Percentiles rank a stretch among this genome's conserved stretches.
Conservation (phyloP, 2,113 vertebrate species). For the Phrynosoma blainvillii region DNA sequence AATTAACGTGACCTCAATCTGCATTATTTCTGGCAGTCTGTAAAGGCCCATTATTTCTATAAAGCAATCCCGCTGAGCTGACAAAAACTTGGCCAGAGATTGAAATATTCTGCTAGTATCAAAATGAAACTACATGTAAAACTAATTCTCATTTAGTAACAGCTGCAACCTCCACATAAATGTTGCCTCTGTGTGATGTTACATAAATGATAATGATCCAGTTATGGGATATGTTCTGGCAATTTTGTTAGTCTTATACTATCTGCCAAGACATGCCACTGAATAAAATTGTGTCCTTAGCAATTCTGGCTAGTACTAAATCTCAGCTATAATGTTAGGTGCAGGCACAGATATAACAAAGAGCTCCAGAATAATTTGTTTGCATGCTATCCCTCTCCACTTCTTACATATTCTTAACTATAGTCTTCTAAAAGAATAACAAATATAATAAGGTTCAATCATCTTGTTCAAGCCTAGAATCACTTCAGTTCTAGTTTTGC, state of each 20-base stretch:
- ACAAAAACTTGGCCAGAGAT: constrained; percentile 1
- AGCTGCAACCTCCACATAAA: constrained; percentile 9
- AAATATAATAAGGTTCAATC: not conserved
- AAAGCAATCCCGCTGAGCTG: not conserved
- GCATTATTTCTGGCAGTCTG: too few species aligned
- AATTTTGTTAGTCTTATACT: constrained; percentile 35
- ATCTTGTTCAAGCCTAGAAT: not conserved
- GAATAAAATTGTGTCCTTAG: constrained; percentile 28
- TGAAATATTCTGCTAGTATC: constrained; percentile 17
- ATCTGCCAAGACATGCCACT: constrained; percentile 14
- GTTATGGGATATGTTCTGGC: not conserved
- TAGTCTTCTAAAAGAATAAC: not conserved
- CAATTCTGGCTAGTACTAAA: constrained; percentile 31
- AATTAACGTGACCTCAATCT: too few species aligned
- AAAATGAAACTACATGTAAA: constrained; percentile 2
- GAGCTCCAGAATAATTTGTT: constrained; percentile 46
- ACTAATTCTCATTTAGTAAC: not conserved
- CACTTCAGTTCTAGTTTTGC: not conserved
- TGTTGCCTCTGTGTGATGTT: constrained; percentile 8
- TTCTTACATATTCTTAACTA: not conserved
- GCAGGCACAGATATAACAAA: constrained; percentile 39
- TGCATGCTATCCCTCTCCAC: not conserved
- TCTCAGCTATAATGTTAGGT: constrained; percentile 33
- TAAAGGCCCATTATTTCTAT: not conserved
- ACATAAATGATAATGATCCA: fast-evolving